Evolutionary conservation across 2,888 invertebrate species (phyloP).

Genomic region (Meteorus cinctellus): DNA sequence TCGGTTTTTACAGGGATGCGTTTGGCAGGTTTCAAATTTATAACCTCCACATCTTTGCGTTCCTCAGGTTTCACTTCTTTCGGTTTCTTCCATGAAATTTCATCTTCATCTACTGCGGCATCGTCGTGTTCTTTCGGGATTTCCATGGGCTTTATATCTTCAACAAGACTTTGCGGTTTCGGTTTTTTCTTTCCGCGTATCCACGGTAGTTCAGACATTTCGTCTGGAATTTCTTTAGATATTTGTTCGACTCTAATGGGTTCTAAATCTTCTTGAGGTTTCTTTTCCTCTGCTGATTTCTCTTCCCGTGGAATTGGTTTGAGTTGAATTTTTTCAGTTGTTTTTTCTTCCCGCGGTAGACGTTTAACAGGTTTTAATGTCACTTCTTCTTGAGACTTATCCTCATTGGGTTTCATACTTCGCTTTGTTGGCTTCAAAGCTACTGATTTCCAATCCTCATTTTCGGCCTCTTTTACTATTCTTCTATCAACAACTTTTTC

Average conservation of each 20-base stretch:
- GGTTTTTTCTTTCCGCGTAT: slow-evolving; percentile 58
- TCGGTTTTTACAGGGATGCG: slow-evolving; percentile 58
- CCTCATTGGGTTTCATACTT: slow-evolving; percentile 67
- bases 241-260: slow-evolving; percentile 47
- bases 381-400: slow-evolving; percentile 44
- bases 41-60: slow-evolving; percentile 62
- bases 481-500: slow-evolving; percentile 39
- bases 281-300: slow-evolving; percentile 40
- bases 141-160: slow-evolving; percentile 44
- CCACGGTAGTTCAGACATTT: slow-evolving; percentile 60
- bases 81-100: slow-evolving; percentile 53
- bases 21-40: slow-evolving; percentile 63
- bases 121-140: slow-evolving; percentile 41
- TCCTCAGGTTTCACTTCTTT: slow-evolving; percentile 55
- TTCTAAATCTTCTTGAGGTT: slow-evolving; percentile 43
- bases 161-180: slow-evolving; percentile 32
- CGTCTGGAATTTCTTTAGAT: slow-evolving; percentile 56
- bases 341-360: slow-evolving; percentile 52
- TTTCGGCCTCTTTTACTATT: slow-evolving; percentile 52
- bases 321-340: slow-evolving; percentile 46
- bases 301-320: slow-evolving; percentile 50
- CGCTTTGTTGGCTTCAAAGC: slow-evolving; percentile 53
- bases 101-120: slow-evolving; percentile 48
- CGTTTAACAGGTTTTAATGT: slow-evolving; percentile 53
- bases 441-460: slow-evolving; percentile 57